phyloP scores from a whole-genome alignment of 2,113 vertebrate species.

The Accipiter virgatus region DNA sequence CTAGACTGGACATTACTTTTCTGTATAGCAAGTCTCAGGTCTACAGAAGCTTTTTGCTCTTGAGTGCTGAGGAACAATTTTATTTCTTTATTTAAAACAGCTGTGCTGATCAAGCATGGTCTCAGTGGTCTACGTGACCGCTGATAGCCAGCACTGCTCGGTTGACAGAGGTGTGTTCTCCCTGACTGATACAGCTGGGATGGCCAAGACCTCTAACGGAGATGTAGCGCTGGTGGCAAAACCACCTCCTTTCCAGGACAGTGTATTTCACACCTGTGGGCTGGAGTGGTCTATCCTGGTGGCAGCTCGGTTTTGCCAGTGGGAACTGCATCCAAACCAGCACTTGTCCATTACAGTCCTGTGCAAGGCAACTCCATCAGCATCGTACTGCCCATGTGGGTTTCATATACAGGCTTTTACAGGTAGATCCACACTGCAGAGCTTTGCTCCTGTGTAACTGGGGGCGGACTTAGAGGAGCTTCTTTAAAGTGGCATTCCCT shows the following conservation, averaged over 20 bases:
- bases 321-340: background rate
- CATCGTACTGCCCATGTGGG: accelerated
- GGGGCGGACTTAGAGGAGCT: background rate
- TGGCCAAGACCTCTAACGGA: background rate
- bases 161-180: background rate
- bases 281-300: background rate
- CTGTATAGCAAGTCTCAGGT: background rate
- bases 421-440: background rate
- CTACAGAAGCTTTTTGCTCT: background rate
- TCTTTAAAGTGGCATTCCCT: background rate
- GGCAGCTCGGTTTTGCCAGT: accelerated
- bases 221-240: background rate
- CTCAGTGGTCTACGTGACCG: accelerated
- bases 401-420: background rate
- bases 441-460: background rate
- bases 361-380: background rate
- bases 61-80: background rate
- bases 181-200: too few relatives aligned
- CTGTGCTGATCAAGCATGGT: background rate
- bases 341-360: background rate
- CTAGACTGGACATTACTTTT: background rate
- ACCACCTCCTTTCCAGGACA: background rate
- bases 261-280: too few relatives aligned
- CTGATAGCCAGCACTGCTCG: background rate
- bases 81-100: background rate